Evolutionary conservation across 2,113 vertebrate species (phyloP).

Genomic region (Hoplias malabaricus): DNA sequence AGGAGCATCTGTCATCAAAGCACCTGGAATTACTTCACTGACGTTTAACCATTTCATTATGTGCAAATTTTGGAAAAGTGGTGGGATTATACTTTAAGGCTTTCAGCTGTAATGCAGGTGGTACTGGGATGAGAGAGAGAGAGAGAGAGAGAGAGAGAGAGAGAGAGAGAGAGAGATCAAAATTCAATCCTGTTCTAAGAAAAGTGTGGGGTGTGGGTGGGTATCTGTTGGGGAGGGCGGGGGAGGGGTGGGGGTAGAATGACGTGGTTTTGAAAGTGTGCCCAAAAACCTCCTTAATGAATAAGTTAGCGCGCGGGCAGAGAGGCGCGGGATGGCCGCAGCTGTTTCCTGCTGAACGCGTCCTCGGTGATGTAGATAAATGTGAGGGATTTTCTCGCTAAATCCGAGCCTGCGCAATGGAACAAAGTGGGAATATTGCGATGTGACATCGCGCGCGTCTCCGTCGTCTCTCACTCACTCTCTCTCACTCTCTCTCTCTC

Average conservation of each 20-base stretch:
- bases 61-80: too few species aligned
- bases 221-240: constrained; percentile 70
- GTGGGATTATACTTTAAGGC: too few species aligned
- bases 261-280: constrained; percentile 97
- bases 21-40: too few species aligned
- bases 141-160: not conserved
- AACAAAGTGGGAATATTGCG: constrained; percentile 99
- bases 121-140: not conserved
- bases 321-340: constrained; percentile 98
- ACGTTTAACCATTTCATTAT: too few species aligned
- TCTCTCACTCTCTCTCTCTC: constrained; percentile 49
- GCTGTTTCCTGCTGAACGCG: constrained; percentile 99
- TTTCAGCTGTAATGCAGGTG: too few species aligned
- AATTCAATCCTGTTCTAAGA: constrained; percentile 1
- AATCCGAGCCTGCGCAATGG: constrained; percentile 99
- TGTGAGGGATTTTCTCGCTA: constrained; percentile 99
- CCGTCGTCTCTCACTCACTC: not conserved
- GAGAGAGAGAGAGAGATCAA: not conserved
- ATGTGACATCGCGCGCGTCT: constrained; percentile 97
- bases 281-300: constrained; percentile 96
- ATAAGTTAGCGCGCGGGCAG: constrained; percentile 85
- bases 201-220: constrained; percentile 61
- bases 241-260: constrained; percentile 75
- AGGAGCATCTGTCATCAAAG: too few species aligned
- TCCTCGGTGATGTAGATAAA: constrained; percentile 99